Percentiles rank a stretch among this genome's conserved stretches.
These are phyloP conservation scores for Procavia capensis DNA, from an alignment of 2,113 vertebrate species.

Conservation along the genomic window DNA sequence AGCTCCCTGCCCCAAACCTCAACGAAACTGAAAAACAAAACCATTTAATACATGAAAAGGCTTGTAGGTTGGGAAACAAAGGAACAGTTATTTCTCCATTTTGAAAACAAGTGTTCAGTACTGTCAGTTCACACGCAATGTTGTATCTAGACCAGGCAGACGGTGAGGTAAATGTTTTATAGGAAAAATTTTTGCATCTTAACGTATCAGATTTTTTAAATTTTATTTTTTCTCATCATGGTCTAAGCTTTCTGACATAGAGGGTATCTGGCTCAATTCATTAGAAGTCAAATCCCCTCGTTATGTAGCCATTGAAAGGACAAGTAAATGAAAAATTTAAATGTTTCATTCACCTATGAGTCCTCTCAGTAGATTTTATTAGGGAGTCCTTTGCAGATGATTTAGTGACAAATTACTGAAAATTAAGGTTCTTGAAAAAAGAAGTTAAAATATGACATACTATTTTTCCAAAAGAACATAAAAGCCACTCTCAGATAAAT, in stretches of 20 bases:
- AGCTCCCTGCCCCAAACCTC: no score
- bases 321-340: conserved; percentile 63
- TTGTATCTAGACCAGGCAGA: neutral
- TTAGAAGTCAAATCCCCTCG: neutral
- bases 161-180: neutral
- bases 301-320: conserved; percentile 11
- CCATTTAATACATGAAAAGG: neutral
- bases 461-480: conserved; percentile 66
- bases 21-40: neutral
- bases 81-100: neutral
- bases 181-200: neutral
- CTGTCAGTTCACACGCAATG: neutral
- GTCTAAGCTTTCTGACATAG: neutral
- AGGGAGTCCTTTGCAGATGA: conserved; percentile 37
- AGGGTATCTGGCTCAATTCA: conserved; percentile 18
- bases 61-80: neutral
- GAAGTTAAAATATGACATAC: conserved; percentile 69
- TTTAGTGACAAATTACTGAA: conserved; percentile 68
- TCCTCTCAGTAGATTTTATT: conserved; percentile 3
- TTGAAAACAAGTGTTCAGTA: conserved; percentile 22
- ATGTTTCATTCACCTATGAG: conserved; percentile 35
- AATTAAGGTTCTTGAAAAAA: conserved; percentile 59
- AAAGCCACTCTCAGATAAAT: conserved; percentile 69
- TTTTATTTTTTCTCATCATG: neutral
- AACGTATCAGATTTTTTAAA: neutral